Evolutionary conservation across 2,113 vertebrate species (phyloP), one percentile per base, ranked within the genome.

Genomic region (Catharus minimus): DNA sequence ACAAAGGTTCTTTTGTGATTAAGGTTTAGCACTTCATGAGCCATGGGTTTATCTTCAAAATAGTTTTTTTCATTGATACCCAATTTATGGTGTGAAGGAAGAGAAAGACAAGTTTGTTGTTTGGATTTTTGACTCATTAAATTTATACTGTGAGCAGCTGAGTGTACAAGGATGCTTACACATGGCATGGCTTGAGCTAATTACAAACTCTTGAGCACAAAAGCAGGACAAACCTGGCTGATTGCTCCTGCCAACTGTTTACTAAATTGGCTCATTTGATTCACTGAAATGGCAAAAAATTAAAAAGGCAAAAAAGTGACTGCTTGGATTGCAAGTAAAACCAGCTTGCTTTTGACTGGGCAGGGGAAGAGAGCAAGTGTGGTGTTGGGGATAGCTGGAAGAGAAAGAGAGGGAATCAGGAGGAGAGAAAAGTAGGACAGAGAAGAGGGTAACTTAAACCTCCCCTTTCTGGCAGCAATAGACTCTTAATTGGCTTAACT

Each of bases 1-100:
- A 90, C 90, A 90, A 94, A 90, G 49, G 41, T 26, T 90, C 68
- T 93, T 94, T 79, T 88, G 80, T 92, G 77, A 60, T 56, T 32
- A 62, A 90, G 55, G 62, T 33, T 92, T 60, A 49, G 38, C 2
- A 4, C 33, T 83, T 82, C 0, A 1, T 61, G 58, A 94, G 21
- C 46, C 9, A 13, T 22, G 16, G n/a, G 8, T 65, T 92, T 93
- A 43, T 72, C 76, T 90, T 86, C 57, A 84, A 62, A 53, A 81
- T 4, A 50, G 7, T 14, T 71, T 62, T 82, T 86, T 83, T 26
- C 23, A 32, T 86, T 86, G 66, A 53, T 91, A 60, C 20, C 49
- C 14, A 46, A 65, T 89, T 82, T 76, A 61, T 55, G n/a, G 36
- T 72, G 61, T 61, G 50, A 55, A 83, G 57, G 49, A 84, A 38